Conservation (phyloP, 2,888 invertebrate genomes). For the Eugnorisma glareosa region DNA sequence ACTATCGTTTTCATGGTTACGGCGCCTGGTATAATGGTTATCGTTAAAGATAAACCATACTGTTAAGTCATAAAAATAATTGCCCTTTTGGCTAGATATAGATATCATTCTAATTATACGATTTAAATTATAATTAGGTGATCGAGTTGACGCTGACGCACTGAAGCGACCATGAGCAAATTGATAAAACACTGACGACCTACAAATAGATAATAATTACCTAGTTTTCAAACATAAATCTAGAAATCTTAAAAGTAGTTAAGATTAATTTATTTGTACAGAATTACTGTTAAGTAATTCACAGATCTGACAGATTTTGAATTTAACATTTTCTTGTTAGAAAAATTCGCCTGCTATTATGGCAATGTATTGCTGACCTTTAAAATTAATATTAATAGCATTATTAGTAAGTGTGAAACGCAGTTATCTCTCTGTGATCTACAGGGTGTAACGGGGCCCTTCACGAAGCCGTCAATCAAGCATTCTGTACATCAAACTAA, state of each 20-base stretch:
- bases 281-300: background rate
- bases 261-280: background rate
- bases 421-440: background rate
- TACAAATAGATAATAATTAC: background rate
- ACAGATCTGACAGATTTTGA: background rate
- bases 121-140: slow-evolving; percentile 32
- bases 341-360: background rate
- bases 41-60: slow-evolving; percentile 48
- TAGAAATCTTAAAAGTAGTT: background rate
- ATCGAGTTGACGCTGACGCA: background rate
- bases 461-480: too few species aligned
- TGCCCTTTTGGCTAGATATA: slow-evolving; percentile 21
- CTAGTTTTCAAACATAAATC: background rate
- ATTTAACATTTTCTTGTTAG: background rate
- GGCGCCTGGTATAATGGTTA: slow-evolving; percentile 34
- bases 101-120: slow-evolving; percentile 22
- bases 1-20: slow-evolving; percentile 47
- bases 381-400: background rate
- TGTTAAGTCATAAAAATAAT: slow-evolving; percentile 41
- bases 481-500: too few species aligned
- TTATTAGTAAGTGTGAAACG: background rate
- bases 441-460: too few species aligned
- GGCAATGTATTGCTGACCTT: background rate
- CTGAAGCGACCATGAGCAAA: background rate
- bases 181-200: slow-evolving; percentile 1